These are phyloP conservation scores for Odontocolon sp. DNA, from an alignment of 2,888 invertebrate species.

Conservation along the genomic window DNA sequence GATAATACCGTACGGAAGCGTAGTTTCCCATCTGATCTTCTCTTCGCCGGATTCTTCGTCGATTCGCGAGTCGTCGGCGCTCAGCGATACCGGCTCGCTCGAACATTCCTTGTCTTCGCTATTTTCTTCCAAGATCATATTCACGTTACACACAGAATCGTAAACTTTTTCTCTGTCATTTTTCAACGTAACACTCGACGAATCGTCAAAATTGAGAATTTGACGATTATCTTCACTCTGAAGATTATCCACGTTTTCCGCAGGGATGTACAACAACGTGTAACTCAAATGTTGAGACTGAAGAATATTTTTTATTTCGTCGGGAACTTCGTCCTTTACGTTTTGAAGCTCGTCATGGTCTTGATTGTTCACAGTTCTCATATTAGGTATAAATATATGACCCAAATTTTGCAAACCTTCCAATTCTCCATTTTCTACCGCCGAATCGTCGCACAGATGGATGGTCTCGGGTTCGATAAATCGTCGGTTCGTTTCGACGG, in stretches of 20 bases:
- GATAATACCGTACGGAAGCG: neutral
- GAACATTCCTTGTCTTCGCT: neutral
- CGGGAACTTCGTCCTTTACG: slow-evolving; percentile 61
- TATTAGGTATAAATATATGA: slow-evolving; percentile 21
- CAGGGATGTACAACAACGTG: slow-evolving; percentile 69
- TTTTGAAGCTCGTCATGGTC: neutral
- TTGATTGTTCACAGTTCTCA: neutral
- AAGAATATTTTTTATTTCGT: slow-evolving; percentile 62
- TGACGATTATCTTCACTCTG: neutral
- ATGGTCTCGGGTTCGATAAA: neutral
- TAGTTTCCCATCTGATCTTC: neutral
- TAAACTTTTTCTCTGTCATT: neutral
- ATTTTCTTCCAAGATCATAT: neutral
- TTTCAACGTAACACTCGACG: neutral
- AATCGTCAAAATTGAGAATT: neutral
- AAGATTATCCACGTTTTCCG: slow-evolving; percentile 6
- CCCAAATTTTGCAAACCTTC: neutral
- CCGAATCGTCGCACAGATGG: neutral
- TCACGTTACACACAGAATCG: neutral
- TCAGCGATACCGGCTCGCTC: neutral
- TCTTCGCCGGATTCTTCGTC: neutral
- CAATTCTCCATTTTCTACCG: neutral
- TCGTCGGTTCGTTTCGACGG: neutral
- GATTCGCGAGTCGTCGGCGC: neutral
- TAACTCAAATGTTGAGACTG: slow-evolving; percentile 63